Base-by-base conservation (phyloP, 2,888 invertebrate genomes). In the Clanis bilineata region DNA sequence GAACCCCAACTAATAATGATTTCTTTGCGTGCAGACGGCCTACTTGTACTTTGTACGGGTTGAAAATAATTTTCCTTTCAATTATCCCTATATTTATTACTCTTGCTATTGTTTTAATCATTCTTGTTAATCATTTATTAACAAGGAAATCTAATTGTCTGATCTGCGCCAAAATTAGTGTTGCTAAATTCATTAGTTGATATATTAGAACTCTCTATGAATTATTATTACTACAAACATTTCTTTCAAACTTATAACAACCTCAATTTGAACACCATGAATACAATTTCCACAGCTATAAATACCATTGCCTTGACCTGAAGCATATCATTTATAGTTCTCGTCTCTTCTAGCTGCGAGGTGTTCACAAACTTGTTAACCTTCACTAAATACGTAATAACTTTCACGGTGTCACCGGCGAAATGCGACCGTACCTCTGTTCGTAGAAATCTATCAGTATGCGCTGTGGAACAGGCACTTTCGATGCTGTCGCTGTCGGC, bases 381-480 rank as follows among this genome's bases (percentile, higher is more conserved):
- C 56, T 38, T 28, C 43, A 47, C 41, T 57, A 10, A 25, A 41
- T 57, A 59, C 60, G 58, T 59, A 68, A 71, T 69, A 69, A 77
- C 80, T 82, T 80, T 79, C 80, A 72, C 72, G 66, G 62, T 61
- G 61, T 62, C 63, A 58, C 59, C 57, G 44, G 67, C 66, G 64
- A 71, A 75, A 72, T 65, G 68, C 61, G 64, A 45, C 45, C 23
- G 23, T n/a, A 22, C 45, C 64, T 67, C 67, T 57, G 69, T 70
- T 64, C 63, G 66, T 64, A 68, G 73, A 66, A 68, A 71, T 67
- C 62, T 61, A 80, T 85, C 76, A 76, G 77, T 81, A 85, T 85
- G 79, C 83, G 39, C 57, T 15, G 28, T 45, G 65, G 59, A 66
- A 59, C 41, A 60, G 59, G 63, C 78, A 84, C 85, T 84, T 85